Base-by-base conservation (phyloP, 2,113 vertebrate genomes). In the Osmerus mordax region DNA sequence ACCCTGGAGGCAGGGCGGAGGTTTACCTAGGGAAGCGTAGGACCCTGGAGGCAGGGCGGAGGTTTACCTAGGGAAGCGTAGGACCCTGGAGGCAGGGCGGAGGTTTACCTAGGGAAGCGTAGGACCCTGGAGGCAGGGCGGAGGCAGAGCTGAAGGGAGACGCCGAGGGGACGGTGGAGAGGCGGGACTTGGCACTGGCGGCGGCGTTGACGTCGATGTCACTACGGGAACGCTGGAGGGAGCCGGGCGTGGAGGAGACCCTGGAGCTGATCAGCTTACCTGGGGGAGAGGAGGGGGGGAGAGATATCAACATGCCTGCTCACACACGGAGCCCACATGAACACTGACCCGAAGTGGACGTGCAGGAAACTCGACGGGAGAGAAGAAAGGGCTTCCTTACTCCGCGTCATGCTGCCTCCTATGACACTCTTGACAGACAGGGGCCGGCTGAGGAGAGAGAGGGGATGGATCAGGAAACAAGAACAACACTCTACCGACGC, bases 161-260 rank as follows among this genome's bases (percentile, higher is more conserved):
- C 8, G 91, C 72, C 11, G 95, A 86, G 28, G 94, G 92, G 21
- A 94, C 91, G 0, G 94, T 92, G 69, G 93, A 90, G 82, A 95
- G 94, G 79, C 96, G 95, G 9, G 95, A 96, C 90, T 99, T 99
- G 91, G 97, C 93, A 78, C 87, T 98, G 88, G 97, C 95, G 65
- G 97, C 97, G 9, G 97, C 97, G 3, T 99, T 99, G 68, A 99
- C 96, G 0, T 99, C 97, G 5, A 99, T 92, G 81, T 99, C 97
- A 18, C 97, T 99, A 59, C 96, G 94, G 78, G 97, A 99, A 9
- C 97, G 95, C 84, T 99, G 97, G 62, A 99, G 94, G 70, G 96
- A 94, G 61, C 96, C 94, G 0, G 96, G 89, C 0, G 94, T 92
- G 13, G 94, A 90, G 29, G 91, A 82, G 18, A 92, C 91, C 86